A percentile compares a stretch with the other conserved stretches of the same genome.
Evolutionary conservation across 1,140 invertebrate genomes (phyloP).

Genomic region (Brachionus plicatilis): DNA sequence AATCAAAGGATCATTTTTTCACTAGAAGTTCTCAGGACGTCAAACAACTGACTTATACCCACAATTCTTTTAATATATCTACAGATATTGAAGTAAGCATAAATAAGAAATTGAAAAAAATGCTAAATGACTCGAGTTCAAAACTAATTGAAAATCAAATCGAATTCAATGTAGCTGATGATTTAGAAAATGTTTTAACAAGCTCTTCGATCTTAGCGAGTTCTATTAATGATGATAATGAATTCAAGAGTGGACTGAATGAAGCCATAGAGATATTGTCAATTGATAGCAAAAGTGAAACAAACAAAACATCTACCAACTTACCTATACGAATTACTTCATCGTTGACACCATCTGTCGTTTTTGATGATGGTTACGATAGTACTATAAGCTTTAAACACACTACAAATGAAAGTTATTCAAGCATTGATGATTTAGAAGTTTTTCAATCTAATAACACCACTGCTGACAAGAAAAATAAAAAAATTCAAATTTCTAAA

Average conservation of each 20-base stretch:
- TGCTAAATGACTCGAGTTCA: neutral
- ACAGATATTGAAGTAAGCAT: neutral
- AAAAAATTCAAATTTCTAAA: neutral
- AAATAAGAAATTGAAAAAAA: neutral
- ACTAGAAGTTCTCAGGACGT: too few relatives aligned
- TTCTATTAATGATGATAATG: neutral
- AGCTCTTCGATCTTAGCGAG: neutral
- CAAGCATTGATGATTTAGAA: neutral
- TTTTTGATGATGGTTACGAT: conserved; percentile 25
- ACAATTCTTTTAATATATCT: neutral
- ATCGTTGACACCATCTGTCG: neutral
- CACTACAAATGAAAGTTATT: conserved; percentile 4
- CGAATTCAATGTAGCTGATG: neutral
- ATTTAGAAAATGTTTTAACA: neutral
- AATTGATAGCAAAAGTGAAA: neutral
- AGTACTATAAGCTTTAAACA: neutral
- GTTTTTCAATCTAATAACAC: neutral
- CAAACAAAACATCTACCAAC: neutral
- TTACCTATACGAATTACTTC: neutral
- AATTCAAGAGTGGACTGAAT: neutral
- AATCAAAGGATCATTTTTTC: too few relatives aligned
- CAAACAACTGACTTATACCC: too few relatives aligned
- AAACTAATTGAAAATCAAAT: neutral
- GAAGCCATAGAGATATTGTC: neutral
- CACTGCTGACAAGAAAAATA: neutral